These are phyloP conservation scores for Xylophagus ater DNA, from an alignment of 2,888 invertebrate species.

Conservation along the genomic window DNA sequence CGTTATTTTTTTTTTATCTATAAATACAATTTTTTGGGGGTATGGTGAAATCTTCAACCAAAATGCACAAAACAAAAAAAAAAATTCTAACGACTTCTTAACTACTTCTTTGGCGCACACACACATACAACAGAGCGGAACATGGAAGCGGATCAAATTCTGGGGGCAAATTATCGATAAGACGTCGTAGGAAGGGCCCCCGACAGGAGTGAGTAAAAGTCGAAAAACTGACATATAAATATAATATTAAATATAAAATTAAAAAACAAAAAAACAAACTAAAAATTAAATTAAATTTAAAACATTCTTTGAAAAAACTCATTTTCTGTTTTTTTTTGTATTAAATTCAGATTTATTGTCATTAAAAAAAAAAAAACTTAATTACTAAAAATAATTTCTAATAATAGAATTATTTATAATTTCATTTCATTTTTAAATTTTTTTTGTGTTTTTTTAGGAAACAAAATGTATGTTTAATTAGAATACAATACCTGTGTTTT, in stretches of 20 bases:
- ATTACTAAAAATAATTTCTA: not conserved
- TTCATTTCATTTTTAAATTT: too few species aligned
- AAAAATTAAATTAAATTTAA: conserved; percentile 14
- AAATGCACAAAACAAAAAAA: too few species aligned
- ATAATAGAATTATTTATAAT: too few species aligned
- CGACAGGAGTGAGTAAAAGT: conserved; percentile 23
- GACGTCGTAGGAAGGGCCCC: conserved; percentile 22
- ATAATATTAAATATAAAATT: conserved; percentile 4
- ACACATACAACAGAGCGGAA: too few species aligned
- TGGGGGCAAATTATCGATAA: conserved; percentile 22
- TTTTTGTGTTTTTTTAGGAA: too few species aligned
- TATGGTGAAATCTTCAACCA: too few species aligned
- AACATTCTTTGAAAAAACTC: too few species aligned
- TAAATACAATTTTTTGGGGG: too few species aligned
- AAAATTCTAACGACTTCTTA: too few species aligned
- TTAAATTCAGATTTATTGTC: not conserved
- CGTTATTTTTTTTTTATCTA: too few species aligned
- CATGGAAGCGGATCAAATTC: conserved; percentile 19
- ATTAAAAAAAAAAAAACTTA: not conserved
- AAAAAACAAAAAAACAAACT: conserved; percentile 9
- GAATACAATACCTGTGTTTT: conserved; percentile 1
- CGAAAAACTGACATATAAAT: conserved; percentile 8
- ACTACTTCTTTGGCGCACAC: too few species aligned
- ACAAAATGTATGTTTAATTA: too few species aligned
- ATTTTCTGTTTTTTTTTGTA: not conserved